A percentile compares a stretch with the other conserved stretches of the same genome.
Conservation (phyloP, 2,113 vertebrate genomes). For the Charina bottae region DNA sequence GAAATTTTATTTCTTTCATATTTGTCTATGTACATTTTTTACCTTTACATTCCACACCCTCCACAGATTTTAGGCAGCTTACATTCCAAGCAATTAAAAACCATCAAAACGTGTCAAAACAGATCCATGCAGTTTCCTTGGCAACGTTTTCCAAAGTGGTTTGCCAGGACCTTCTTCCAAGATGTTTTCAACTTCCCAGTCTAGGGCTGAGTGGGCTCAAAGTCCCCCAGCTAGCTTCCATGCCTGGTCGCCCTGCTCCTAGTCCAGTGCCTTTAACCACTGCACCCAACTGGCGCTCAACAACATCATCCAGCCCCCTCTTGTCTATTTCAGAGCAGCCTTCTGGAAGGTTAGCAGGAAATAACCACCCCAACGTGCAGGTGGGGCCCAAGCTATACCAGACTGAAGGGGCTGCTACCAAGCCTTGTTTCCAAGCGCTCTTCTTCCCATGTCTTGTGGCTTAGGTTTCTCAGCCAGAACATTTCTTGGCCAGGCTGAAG, state of each 20-base stretch:
- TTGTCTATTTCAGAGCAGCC: neutral
- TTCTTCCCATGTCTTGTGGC: neutral
- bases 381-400: neutral
- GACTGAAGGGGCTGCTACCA: neutral
- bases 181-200: neutral
- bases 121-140: neutral
- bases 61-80: neutral
- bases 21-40: neutral
- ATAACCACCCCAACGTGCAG: neutral
- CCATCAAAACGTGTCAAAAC: neutral
- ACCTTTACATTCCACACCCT: neutral
- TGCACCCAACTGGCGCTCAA: neutral
- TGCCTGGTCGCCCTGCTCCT: neutral
- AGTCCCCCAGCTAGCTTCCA: neutral
- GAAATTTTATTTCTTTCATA: neutral
- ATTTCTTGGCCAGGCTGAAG: neutral
- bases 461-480: neutral
- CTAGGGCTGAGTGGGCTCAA: neutral
- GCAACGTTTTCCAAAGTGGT: neutral
- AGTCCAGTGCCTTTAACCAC: neutral
- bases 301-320: neutral
- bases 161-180: neutral
- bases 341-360: neutral
- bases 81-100: neutral
- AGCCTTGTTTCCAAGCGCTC: neutral